Base-by-base conservation (phyloP, 2,797 vertebrate genomes). In the Hapalemur alaotrensis region DNA sequence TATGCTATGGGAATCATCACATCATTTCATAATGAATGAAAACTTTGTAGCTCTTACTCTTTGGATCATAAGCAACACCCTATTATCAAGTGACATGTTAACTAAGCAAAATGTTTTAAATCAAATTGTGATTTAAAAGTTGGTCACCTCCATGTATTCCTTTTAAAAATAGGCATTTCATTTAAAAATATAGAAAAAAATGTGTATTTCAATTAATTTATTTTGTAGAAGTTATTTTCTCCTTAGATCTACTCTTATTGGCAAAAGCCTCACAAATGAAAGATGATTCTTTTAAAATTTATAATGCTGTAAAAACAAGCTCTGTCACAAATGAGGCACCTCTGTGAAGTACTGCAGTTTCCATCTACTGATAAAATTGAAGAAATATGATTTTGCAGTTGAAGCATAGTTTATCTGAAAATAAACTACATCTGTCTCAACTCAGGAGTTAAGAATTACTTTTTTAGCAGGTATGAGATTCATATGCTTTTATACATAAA, bases 361-460 rank as follows among this genome's bases (percentile, higher is more conserved):
- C n/a, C 13, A 50, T 65, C 35, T 89, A 61, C 38, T 65, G 63
- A 22, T 92, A 79, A 85, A 82, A 82, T 17, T 52, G 25, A 35
- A 57, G 59, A 93, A 76, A 90, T 52, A 73, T 54, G 25, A 86
- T 35, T 78, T 95, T 73, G 78, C 4, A 96, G 76, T 57, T 70
- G 12, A 92, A 57, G 22, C 0, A 93, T 3, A 76, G n/a, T 80
- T 67, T 80, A 35, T 69, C 32, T 87, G 59, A 93, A 91, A 96
- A 83, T 82, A 95, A 72, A 69, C 11, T 73, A 61, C 79, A 79
- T 23, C 52, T 93, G 52, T 83, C 14, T 90, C 10, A 95, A 96
- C 18, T 70, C 28, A 87, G 46, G 17, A 75, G 10, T 76, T 94
- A 95, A 81, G 50, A 82, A 54, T 69, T 80, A 80, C 9, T 81